Evolutionary conservation across 1,140 invertebrate species (phyloP), one percentile per base, ranked within the genome.

Genomic region (Saccostrea cuccullata): DNA sequence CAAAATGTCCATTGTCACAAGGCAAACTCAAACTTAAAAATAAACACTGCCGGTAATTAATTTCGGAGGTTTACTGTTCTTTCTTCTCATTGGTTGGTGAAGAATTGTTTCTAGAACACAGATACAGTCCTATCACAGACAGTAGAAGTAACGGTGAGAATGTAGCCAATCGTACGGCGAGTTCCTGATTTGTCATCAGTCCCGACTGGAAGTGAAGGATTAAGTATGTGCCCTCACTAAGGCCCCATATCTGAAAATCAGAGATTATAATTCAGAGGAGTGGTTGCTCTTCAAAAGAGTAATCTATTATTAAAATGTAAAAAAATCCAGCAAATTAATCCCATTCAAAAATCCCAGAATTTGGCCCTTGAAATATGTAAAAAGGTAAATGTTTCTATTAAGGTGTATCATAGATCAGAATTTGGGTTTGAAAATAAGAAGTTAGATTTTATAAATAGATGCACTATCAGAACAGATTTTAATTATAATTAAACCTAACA

Each of bases 141-240:
- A 86, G 67, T 1, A 86, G 36, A 55, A 86, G 12, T 55, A 86
- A 55, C 23, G 85, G 85, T 23, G n/a, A 77, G 23, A 77, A 73
- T 1, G 55, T 55, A n/a, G 30, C 36, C 17, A 86, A 11, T 56
- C 55, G 73, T 17, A 55, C 2, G 17, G 40, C 40, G 12, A 86
- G 67, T 55, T 73, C 85, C 23, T 77, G 55, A 4, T 58, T 64
- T 36, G 84, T 60, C n/a, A 60, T 58, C 30, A 85, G n/a, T n/a
- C 47, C 55, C 4, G 84, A 55, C n/a, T 36, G 30, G 56, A 60
- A 85, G 26, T 85, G 56, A 17, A 85, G 84, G 55, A 58, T 64
- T 12, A 85, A 30, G 55, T 60, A 64, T 1, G 84, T 40, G 0
- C 55, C 56, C 36, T 85, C 84, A 30, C 55, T 60, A 23, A 85